These are phyloP conservation scores for Lucifuga dentata DNA, from an alignment of 2,113 vertebrate genomes.

Conservation along the genomic window DNA sequence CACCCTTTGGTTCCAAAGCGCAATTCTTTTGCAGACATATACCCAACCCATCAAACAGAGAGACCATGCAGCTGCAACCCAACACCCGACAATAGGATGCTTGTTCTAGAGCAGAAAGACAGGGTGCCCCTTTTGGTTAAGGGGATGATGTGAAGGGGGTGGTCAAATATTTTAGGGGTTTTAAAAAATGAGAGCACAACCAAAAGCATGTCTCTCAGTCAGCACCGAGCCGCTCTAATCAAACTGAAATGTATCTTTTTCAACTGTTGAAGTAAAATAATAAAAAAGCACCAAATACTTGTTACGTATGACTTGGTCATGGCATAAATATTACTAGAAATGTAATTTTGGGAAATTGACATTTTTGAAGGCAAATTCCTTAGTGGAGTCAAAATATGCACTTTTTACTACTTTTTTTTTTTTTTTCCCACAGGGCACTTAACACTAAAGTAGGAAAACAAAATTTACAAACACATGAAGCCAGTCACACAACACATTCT, in stretches of 20 bases:
- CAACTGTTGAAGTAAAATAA: conserved; percentile 7
- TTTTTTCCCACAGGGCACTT: background rate
- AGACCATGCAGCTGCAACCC: conserved; percentile 79
- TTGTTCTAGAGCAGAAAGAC: conserved; percentile 73
- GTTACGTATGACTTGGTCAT: conserved; percentile 1
- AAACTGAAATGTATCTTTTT: conserved; percentile 29
- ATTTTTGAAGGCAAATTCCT: background rate
- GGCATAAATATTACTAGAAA: background rate
- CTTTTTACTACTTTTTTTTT: background rate
- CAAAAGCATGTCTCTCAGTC: background rate
- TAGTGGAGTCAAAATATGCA: background rate
- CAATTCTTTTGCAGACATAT: conserved; percentile 61
- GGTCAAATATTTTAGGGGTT: conserved; percentile 67
- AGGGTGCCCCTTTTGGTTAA: conserved; percentile 59
- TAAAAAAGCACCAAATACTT: background rate
- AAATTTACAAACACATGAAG: background rate
- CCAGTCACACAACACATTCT: conserved; percentile 44
- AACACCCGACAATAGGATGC: conserved; percentile 78
- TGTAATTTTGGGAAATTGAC: background rate
- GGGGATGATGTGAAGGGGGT: conserved; percentile 66
- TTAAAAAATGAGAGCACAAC: conserved; percentile 50
- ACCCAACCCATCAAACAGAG: conserved; percentile 68
- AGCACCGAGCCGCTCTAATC: conserved; percentile 14
- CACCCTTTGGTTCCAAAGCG: conserved; percentile 39
- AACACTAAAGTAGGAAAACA: conserved; percentile 15